Conservation (phyloP, 2,113 vertebrate genomes). For the Cottus gobio region DNA sequence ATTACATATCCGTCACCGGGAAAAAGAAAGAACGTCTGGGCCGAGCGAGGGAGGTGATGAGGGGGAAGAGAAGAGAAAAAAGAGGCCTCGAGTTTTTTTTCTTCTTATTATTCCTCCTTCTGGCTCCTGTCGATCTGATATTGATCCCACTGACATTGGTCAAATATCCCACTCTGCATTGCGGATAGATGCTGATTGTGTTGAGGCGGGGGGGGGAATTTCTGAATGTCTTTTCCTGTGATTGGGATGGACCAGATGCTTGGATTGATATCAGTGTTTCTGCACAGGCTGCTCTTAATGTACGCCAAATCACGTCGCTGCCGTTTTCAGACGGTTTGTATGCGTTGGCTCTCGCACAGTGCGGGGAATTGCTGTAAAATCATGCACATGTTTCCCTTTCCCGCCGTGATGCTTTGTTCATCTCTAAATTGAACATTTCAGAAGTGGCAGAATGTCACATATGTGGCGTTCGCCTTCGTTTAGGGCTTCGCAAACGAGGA, state of each 20-base stretch:
- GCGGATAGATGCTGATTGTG: slow-evolving; percentile 46
- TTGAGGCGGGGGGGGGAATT: neutral
- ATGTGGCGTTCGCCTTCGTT: slow-evolving; percentile 15
- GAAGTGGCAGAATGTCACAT: neutral
- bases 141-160: slow-evolving; percentile 71
- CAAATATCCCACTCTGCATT: slow-evolving; percentile 72
- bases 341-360: neutral
- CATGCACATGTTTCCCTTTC: slow-evolving; percentile 3
- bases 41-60: slow-evolving; percentile 34
- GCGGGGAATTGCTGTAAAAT: slow-evolving; percentile 23
- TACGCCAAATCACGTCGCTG: slow-evolving; percentile 4
- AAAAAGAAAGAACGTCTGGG: slow-evolving; percentile 47
- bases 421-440: slow-evolving; percentile 44
- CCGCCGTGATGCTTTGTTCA: slow-evolving; percentile 33
- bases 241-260: slow-evolving; percentile 45
- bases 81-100: slow-evolving; percentile 9
- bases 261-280: slow-evolving; percentile 23
- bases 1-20: slow-evolving; percentile 73
- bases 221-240: slow-evolving; percentile 42
- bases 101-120: slow-evolving; percentile 29
- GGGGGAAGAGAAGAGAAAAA: slow-evolving; percentile 42
- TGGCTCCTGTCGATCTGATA: slow-evolving; percentile 71
- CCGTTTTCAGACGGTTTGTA: slow-evolving; percentile 6
- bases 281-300: slow-evolving; percentile 11
- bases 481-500: slow-evolving; percentile 17